phyloP scores from a whole-genome alignment of 2,113 vertebrate species.

The Centrocercus urophasianus region DNA sequence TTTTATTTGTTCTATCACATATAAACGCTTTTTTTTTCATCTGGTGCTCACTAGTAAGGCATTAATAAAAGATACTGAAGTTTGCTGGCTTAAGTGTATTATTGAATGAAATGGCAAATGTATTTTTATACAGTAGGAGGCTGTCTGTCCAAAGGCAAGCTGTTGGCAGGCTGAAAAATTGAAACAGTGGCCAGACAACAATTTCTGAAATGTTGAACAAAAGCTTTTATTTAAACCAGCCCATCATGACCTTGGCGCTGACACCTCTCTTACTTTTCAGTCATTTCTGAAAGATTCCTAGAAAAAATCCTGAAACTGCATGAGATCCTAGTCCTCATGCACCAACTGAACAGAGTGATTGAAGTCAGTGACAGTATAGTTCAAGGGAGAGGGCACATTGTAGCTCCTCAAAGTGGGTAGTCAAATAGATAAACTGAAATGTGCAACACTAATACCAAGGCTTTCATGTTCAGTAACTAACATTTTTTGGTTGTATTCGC shows the following conservation, averaged over 20 bases:
- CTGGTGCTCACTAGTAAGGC: not conserved
- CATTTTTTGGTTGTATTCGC: not conserved
- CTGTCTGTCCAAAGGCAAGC: not conserved
- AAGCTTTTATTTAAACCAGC: constrained; percentile 30
- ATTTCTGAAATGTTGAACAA: not conserved
- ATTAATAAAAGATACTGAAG: not conserved
- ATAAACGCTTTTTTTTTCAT: not conserved
- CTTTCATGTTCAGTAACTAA: not conserved
- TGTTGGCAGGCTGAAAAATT: constrained; percentile 1
- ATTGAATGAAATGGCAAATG: not conserved
- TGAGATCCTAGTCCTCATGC: not conserved
- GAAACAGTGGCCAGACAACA: constrained; percentile 18
- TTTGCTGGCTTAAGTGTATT: not conserved
- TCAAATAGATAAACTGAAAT: not conserved
- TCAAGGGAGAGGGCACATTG: not conserved
- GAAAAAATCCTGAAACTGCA: not conserved
- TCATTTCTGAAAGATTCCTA: constrained; percentile 29
- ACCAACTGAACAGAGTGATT: not conserved
- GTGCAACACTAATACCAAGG: not conserved
- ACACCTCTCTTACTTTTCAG: constrained; percentile 11
- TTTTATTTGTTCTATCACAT: not conserved
- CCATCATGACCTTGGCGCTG: constrained; percentile 7
- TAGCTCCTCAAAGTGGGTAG: not conserved
- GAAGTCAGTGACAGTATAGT: not conserved
- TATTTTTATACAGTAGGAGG: not conserved